Evolutionary conservation across 2,113 vertebrate species (phyloP), one percentile per base, ranked within the genome.

Genomic region (Sapajus apella): DNA sequence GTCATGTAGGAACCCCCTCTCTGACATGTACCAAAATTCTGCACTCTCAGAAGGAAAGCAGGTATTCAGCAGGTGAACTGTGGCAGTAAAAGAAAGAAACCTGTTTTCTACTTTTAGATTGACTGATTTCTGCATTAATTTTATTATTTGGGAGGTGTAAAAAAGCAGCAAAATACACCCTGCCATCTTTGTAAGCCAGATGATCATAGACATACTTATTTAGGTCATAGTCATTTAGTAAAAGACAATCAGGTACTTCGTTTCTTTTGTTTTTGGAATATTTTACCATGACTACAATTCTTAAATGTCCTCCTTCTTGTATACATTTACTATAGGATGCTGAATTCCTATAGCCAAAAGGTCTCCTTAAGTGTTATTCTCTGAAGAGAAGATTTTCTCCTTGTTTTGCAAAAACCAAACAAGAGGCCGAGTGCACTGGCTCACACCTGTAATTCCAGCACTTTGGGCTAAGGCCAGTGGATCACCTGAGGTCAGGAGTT

Each of bases 101-200:
- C 10, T 93, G 18, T 37, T 82, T 80, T 40, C 40, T 47, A n/a
- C 20, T 30, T 56, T 18, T 18, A 52, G 56, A 75, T 35, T 75
- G 30, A 72, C 8, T 79, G 52, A 47, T 83, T 77, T 50, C 13
- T 72, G 27, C 11, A 75, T 47, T 93, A 77, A 64, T 73, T 87
- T 93, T 87, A 84, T 87, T 91, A 80, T 58, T 91, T 79, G 40
- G 52, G 52, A 80, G n/a, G 30, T 68, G 91, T 94, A 35, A 37
- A 43, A 80, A 43, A 73, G 8, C 0, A 91, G 52, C 21, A 89
- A 89, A 95, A 56, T 35, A 45, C 77, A 45, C 7, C 17, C 55
- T 55, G 5, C 43, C 56, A 12, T 43, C 52, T 72, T 90, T 84
- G 20, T 84, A 45, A 93, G 27, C 90, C 61, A 72, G 68, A 4